Percentiles rank a stretch among this genome's conserved stretches.
phyloP scores from a whole-genome alignment of 2,888 invertebrate genomes.

The Pristionchus fissidentatus region DNA sequence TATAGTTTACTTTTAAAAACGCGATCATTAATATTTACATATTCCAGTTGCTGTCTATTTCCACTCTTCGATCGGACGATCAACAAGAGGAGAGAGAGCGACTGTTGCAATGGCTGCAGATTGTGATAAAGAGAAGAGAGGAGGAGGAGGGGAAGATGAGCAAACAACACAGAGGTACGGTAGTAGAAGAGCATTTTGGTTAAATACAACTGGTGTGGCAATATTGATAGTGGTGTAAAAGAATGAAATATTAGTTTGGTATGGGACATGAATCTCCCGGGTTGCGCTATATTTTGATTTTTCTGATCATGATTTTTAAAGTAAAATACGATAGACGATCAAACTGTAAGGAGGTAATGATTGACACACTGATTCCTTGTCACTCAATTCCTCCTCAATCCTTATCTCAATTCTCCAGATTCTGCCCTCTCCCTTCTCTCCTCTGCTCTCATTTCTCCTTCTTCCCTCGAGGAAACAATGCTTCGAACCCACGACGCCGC shows the following conservation, averaged over 20 bases:
- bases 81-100: constrained; percentile 15
- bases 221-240: too few species aligned
- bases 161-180: constrained; percentile 39
- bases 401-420: neutral
- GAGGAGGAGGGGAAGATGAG: neutral
- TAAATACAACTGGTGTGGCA: too few species aligned
- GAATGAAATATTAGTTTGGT: too few species aligned
- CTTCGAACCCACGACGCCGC: constrained; percentile 44
- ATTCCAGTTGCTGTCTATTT: constrained; percentile 33
- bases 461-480: constrained; percentile 22
- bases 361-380: too few species aligned
- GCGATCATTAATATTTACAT: too few species aligned
- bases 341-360: too few species aligned
- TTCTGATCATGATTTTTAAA: too few species aligned
- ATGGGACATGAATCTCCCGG: too few species aligned
- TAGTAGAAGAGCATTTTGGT: neutral
- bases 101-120: constrained; percentile 30
- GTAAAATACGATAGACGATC: too few species aligned
- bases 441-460: neutral
- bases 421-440: neutral
- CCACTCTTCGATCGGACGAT: neutral
- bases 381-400: too few species aligned
- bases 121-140: constrained; percentile 21
- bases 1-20: too few species aligned
- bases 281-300: too few species aligned